Base-by-base conservation (phyloP, 2,113 vertebrate genomes). In the Collichthys lucidus region DNA sequence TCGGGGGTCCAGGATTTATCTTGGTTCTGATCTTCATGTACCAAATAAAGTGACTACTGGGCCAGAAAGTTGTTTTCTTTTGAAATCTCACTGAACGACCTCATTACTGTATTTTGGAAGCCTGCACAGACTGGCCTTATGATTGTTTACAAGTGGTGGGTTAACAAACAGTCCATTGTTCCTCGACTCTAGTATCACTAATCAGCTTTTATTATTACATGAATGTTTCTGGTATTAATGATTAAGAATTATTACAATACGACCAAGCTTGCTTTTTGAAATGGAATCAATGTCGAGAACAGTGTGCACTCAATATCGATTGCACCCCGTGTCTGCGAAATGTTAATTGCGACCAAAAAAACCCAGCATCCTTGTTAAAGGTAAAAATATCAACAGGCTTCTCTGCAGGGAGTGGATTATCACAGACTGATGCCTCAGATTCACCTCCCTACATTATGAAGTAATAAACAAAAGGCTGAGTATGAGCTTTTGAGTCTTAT, bases 381-480 rank as follows among this genome's bases (percentile, higher is more conserved):
- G 53, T 74, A 56, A 70, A 63, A 62, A 31, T 26, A 69, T 40
- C 19, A 56, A 56, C 52, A 49, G 16, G 59, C 20, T 52, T 74
- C 65, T 78, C 74, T 47, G 31, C 24, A n/a, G n/a, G 14, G 20
- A 77, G 56, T 4, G 0, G 0, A n/a, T n/a, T 10, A 26, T 56
- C 50, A 49, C 11, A 85, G 11, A 71, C 6, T 20, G 59, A 50
- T 57, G 22, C 50, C 60, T 75, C 29, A 4, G 31, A 70, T 78
- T 82, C 0, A 0, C 29, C 24, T 62, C 19, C 15, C 12, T 12
- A 50, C 29, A 52, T 67, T 72, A 50, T 67, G 53, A 62, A 24
- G 59, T 40, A 22, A 22, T 5, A 85, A 83, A 77, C 31, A 72
- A 71, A 82, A 85, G 60, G 47, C 29, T 70, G 60, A 49, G 15